These are phyloP conservation scores for Busseola fusca DNA, from an alignment of 2,888 invertebrate species.

Conservation along the genomic window DNA sequence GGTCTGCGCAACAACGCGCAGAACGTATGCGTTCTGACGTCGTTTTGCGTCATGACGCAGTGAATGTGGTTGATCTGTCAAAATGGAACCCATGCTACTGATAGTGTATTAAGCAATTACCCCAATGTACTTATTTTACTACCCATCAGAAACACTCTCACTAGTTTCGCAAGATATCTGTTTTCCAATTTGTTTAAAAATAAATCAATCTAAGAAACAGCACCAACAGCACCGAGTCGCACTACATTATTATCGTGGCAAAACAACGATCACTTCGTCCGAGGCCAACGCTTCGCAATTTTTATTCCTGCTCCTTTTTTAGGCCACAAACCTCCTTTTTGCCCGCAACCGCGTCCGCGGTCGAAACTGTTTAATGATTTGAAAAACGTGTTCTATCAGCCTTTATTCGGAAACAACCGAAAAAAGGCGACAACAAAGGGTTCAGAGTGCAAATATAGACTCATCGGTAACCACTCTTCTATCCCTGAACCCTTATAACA, in stretches of 20 bases:
- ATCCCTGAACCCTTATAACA: conserved; percentile 17
- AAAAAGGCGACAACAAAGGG: conserved; percentile 88
- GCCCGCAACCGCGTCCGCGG: conserved; percentile 79
- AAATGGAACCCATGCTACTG: neutral
- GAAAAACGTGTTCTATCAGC: conserved; percentile 90
- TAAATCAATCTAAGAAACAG: conserved; percentile 10
- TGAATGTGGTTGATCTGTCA: neutral
- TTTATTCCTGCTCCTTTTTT: conserved; percentile 76
- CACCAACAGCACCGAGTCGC: conserved; percentile 65
- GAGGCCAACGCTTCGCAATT: conserved; percentile 74
- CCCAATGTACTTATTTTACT: neutral
- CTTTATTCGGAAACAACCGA: conserved; percentile 88
- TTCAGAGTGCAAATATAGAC: conserved; percentile 87
- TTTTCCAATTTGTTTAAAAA: neutral
- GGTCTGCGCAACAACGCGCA: neutral
- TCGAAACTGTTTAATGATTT: conserved; percentile 89
- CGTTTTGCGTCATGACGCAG: no score
- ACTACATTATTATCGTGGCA: conserved; percentile 73
- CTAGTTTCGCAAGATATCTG: neutral
- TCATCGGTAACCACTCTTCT: conserved; percentile 67
- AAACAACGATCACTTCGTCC: conserved; percentile 80
- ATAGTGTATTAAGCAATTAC: neutral
- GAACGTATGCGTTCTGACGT: no score
- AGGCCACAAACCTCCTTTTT: conserved; percentile 63
- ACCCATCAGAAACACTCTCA: neutral